Evolutionary conservation across 2,113 vertebrate species (phyloP).

Genomic region (Corynorhinus townsendii): DNA sequence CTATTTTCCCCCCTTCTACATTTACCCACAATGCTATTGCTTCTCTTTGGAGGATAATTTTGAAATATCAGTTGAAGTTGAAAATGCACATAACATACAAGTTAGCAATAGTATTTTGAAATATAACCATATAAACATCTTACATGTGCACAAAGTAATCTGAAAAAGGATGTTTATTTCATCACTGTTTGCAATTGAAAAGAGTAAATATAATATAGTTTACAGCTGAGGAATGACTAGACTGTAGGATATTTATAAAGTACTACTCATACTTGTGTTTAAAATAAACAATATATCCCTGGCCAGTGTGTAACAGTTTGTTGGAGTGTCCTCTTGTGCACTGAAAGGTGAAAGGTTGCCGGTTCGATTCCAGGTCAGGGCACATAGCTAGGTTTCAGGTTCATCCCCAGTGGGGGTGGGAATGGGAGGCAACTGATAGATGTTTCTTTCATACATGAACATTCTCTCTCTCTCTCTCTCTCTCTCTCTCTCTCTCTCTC

Average conservation of each 20-base stretch:
- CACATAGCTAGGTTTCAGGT: not conserved
- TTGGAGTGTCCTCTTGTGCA: not conserved
- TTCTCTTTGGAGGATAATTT: constrained; percentile 15
- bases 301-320: no score
- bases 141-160: not conserved
- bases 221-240: not conserved
- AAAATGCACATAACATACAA: not conserved
- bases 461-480: not conserved
- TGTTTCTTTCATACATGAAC: not conserved
- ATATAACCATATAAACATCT: not conserved
- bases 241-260: not conserved
- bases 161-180: not conserved
- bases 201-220: not conserved
- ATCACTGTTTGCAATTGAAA: not conserved
- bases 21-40: not conserved
- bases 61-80: not conserved
- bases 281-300: not conserved
- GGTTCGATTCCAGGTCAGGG: not conserved
- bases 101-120: constrained; percentile 31
- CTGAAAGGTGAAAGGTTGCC: not conserved
- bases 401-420: not conserved
- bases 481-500: no score
- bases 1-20: not conserved
- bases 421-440: not conserved
- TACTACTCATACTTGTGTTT: not conserved